Conservation (phyloP, 2,888 invertebrate genomes). For the Drosophila emarginata region DNA sequence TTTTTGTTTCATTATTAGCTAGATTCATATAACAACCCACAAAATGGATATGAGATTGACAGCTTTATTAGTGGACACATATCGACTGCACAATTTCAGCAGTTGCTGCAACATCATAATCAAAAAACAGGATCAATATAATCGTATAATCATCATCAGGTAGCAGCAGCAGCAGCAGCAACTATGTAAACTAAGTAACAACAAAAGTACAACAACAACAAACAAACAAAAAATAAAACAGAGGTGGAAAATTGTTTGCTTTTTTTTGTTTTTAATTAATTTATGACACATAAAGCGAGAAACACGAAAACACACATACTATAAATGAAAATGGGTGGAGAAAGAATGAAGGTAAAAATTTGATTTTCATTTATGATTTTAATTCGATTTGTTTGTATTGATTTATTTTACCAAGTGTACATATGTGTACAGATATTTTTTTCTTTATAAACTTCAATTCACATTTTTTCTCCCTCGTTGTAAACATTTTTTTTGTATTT, state of each 20-base stretch:
- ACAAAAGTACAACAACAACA: constrained; percentile 1
- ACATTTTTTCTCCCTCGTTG: not conserved
- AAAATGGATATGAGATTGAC: constrained; percentile 2
- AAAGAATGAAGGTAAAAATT: constrained; percentile 21
- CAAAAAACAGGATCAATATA: not conserved
- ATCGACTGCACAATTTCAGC: constrained; percentile 31
- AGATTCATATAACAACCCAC: not conserved
- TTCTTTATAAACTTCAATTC: not conserved
- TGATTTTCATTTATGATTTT: constrained; percentile 42
- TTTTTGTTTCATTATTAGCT: not conserved
- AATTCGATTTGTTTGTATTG: constrained; percentile 41
- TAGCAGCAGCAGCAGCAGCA: not conserved
- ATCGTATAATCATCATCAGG: not conserved
- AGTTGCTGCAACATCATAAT: not conserved
- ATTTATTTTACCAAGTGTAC: constrained; percentile 37
- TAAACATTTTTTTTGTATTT: not conserved
- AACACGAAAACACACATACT: not conserved
- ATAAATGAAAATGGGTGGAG: not conserved
- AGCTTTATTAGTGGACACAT: constrained; percentile 33
- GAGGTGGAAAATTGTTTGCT: constrained; percentile 17
- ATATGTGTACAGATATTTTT: not conserved
- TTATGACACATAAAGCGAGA: constrained; percentile 23
- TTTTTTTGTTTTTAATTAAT: constrained; percentile 43
- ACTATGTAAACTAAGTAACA: constrained; percentile 40
- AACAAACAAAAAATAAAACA: constrained; percentile 5